Evolutionary conservation across 2,113 vertebrate genomes (phyloP).

Genomic region (Hyperopisus bebe): DNA sequence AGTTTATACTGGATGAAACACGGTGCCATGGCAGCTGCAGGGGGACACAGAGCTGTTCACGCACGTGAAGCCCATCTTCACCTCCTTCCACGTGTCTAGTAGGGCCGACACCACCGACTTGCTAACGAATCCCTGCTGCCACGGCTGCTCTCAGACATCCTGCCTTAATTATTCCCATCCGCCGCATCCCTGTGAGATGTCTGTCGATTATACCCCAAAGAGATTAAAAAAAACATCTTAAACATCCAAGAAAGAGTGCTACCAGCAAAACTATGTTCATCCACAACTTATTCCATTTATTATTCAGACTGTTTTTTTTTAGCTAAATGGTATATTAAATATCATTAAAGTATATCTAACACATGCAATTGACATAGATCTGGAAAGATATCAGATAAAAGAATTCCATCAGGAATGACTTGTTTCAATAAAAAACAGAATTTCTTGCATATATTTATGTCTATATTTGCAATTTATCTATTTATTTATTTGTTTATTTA

Average conservation of each 20-base stretch:
- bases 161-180: constrained; percentile 65
- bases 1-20: not conserved
- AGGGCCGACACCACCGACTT: constrained; percentile 30
- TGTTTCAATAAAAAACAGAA: not conserved
- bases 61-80: not conserved
- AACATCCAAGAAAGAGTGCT: constrained; percentile 49
- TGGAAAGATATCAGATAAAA: not conserved
- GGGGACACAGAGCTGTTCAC: not conserved
- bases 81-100: constrained; percentile 37
- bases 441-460: not conserved
- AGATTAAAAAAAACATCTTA: constrained; percentile 51
- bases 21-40: not conserved
- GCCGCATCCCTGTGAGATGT: constrained; percentile 56
- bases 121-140: constrained; percentile 59
- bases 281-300: constrained; percentile 50
- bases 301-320: constrained; percentile 30
- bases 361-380: not conserved
- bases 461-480: not conserved
- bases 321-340: not conserved
- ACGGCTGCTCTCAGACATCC: constrained; percentile 60
- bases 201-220: constrained; percentile 54
- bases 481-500: not conserved
- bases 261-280: constrained; percentile 56
- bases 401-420: not conserved
- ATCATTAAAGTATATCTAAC: not conserved